A percentile compares a stretch with the other conserved stretches of the same genome.
phyloP scores from a whole-genome alignment of 2,888 invertebrate species.

The Sarcophaga rosellei region DNA sequence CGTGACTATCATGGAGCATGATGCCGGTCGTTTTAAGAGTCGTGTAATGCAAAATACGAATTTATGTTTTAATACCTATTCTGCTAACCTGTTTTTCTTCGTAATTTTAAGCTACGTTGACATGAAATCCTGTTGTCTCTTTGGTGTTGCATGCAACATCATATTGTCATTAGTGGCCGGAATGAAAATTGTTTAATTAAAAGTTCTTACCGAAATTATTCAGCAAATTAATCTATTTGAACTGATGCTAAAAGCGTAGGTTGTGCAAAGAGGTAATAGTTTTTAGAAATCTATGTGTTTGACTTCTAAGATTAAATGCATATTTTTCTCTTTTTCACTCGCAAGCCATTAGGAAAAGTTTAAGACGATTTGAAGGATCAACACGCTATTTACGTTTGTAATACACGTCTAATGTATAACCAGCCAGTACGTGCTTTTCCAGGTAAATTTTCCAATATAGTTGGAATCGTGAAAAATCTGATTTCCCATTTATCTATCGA shows the following conservation, averaged over 20 bases:
- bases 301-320: too few species aligned
- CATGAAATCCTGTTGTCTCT: constrained; percentile 5
- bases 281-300: neutral
- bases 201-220: neutral
- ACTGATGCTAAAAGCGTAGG: neutral
- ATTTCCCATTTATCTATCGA: too few species aligned
- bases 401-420: too few species aligned
- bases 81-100: constrained; percentile 32
- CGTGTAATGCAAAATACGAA: constrained; percentile 18
- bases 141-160: neutral
- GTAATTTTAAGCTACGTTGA: constrained; percentile 21
- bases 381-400: too few species aligned
- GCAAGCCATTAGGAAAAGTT: too few species aligned
- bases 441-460: too few species aligned
- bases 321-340: too few species aligned
- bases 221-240: neutral
- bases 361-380: too few species aligned
- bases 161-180: neutral
- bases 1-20: constrained; percentile 53
- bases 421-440: too few species aligned
- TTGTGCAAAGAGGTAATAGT: neutral
- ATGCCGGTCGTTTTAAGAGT: constrained; percentile 47
- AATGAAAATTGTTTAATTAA: neutral
- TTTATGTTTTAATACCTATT: constrained; percentile 41
- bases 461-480: too few species aligned